A percentile compares a stretch with the other conserved stretches of the same genome.
These are phyloP conservation scores for Oasisia sp. DNA, from an alignment of 2,888 invertebrate species.

Conservation along the genomic window DNA sequence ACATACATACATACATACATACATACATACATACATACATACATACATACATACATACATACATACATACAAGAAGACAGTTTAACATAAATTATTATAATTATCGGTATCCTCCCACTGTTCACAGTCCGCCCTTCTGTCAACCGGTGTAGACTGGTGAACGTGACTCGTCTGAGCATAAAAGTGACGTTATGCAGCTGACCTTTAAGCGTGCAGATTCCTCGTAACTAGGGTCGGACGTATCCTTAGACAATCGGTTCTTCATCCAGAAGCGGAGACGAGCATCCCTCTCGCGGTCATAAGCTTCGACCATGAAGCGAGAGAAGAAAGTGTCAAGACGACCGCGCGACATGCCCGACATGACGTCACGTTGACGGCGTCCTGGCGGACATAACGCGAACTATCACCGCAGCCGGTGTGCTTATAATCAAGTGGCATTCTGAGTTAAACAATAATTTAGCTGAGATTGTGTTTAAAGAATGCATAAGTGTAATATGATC, in stretches of 20 bases:
- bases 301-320: constrained; percentile 39
- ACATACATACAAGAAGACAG: no score
- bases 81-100: not conserved
- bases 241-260: not conserved
- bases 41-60: no score
- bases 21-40: no score
- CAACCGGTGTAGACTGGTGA: not conserved
- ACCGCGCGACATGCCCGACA: not conserved
- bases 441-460: no score
- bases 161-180: not conserved
- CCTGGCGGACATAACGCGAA: not conserved
- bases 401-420: not conserved
- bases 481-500: no score
- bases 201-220: not conserved
- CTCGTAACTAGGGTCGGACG: not conserved
- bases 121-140: not conserved
- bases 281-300: constrained; percentile 39
- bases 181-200: not conserved
- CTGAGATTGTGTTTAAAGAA: no score
- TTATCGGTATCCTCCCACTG: not conserved
- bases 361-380: not conserved
- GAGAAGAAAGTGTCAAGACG: constrained; percentile 35
- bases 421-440: not conserved
- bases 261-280: constrained; percentile 31
- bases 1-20: no score